A percentile compares a stretch with the other conserved stretches of the same genome.
Conservation (phyloP, 2,113 vertebrate genomes). For the Lutjanus erythropterus region DNA sequence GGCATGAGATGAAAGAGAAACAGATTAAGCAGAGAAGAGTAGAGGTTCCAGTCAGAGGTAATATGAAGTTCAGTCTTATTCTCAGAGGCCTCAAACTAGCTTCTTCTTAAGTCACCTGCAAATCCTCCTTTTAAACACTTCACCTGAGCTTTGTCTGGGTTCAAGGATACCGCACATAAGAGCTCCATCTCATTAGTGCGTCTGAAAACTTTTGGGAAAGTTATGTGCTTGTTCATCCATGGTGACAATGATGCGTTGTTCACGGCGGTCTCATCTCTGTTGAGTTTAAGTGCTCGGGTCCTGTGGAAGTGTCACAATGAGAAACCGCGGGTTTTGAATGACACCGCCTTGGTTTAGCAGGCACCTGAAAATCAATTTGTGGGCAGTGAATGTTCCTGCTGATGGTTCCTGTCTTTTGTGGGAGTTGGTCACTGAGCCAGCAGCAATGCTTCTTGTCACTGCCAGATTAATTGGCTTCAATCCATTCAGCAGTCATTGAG, state of each 20-base stretch:
- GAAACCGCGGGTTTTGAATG: slow-evolving; percentile 57
- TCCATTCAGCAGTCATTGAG: slow-evolving; percentile 70
- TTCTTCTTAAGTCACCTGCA: slow-evolving; percentile 50
- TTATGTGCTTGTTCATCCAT: not conserved
- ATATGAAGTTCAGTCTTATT: slow-evolving; percentile 70
- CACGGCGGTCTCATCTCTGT: not conserved
- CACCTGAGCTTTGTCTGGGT: not conserved
- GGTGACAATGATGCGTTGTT: not conserved
- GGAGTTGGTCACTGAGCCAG: slow-evolving; percentile 73
- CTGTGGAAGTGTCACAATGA: slow-evolving; percentile 33
- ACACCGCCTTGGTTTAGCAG: slow-evolving; percentile 41
- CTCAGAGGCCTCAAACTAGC: slow-evolving; percentile 46
- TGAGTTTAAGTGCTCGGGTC: slow-evolving; percentile 27
- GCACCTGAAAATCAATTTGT: slow-evolving; percentile 68
- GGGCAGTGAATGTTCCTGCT: slow-evolving; percentile 58
- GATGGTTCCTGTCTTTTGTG: slow-evolving; percentile 68
- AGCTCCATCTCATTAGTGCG: not conserved
- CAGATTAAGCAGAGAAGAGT: slow-evolving; percentile 63
- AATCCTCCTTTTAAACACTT: slow-evolving; percentile 48
- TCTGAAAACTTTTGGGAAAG: not conserved
- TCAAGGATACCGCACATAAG: not conserved
- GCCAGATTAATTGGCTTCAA: slow-evolving; percentile 78
- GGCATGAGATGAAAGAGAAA: slow-evolving; percentile 64
- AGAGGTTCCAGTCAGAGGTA: slow-evolving; percentile 72
- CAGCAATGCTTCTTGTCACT: slow-evolving; percentile 67